Evolutionary conservation across 1,140 invertebrate species (phyloP).

Genomic region (Parapsyche elsis): DNA sequence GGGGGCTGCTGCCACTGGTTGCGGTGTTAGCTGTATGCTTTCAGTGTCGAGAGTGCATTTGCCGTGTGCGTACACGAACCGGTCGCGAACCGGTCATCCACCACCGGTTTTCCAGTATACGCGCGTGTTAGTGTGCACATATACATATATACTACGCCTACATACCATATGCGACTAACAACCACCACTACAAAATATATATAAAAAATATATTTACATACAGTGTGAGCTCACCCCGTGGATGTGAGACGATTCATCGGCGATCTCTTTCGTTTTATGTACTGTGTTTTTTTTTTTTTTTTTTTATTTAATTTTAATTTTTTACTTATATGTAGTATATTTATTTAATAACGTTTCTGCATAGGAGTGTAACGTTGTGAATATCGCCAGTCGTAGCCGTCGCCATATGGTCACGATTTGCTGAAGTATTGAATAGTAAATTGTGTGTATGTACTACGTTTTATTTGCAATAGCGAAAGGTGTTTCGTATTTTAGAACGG

Average conservation of each 20-base stretch:
- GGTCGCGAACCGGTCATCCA: neutral
- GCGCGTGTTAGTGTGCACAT: neutral
- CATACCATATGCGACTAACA: neutral
- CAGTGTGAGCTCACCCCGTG: neutral
- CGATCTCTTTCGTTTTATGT: neutral
- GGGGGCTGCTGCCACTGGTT: neutral
- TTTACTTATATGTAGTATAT: neutral
- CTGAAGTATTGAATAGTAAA: neutral
- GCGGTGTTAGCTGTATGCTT: neutral
- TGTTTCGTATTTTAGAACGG: neutral
- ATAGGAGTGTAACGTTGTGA: neutral
- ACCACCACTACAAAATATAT: neutral
- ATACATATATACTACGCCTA: neutral
- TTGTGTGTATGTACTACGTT: neutral
- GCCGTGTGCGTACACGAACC: neutral
- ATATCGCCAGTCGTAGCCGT: neutral
- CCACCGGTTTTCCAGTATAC: neutral
- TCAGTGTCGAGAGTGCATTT: neutral
- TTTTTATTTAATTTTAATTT: neutral
- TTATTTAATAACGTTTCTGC: neutral
- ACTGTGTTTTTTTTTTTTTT: neutral
- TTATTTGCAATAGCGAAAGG: conserved; percentile 3
- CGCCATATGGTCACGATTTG: conserved; percentile 3
- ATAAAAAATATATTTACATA: neutral
- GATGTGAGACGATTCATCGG: no score